Conservation (phyloP, 64 coral and sea anemone species). For the Pachyseris speciosa region DNA sequence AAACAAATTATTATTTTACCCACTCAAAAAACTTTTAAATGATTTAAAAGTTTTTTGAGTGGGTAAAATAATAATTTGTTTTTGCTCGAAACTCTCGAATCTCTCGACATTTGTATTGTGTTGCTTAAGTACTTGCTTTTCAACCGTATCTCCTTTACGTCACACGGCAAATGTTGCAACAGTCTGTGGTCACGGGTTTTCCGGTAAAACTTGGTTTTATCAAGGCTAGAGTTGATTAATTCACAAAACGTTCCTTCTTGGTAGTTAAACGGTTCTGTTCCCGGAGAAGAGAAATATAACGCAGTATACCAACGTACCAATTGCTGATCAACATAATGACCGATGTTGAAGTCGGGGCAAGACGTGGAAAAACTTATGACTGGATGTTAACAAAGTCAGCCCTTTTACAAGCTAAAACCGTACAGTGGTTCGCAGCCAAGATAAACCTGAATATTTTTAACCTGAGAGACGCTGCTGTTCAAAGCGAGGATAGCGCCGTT, state of each 20-base stretch:
- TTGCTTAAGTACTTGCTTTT: slow-evolving; percentile 3
- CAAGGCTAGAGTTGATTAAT: neutral
- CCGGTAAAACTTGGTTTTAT: neutral
- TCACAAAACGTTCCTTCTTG: neutral
- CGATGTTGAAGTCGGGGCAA: neutral
- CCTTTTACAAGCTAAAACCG: neutral
- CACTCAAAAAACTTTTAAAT: slow-evolving; percentile 11
- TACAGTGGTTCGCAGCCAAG: slow-evolving; percentile 17
- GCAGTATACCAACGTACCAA: neutral
- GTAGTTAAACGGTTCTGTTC: neutral
- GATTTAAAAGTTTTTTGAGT: slow-evolving; percentile 26
- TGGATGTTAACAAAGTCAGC: slow-evolving; percentile 13
- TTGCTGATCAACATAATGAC: neutral
- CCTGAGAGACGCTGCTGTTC: neutral
- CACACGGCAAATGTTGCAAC: slow-evolving; percentile 6
- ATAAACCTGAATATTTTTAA: slow-evolving; percentile 40
- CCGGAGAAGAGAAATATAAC: neutral
- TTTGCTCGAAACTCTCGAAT: neutral
- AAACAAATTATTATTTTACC: slow-evolving; percentile 17
- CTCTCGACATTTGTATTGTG: slow-evolving; percentile 21
- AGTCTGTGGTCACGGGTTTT: neutral
- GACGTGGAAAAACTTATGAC: neutral
- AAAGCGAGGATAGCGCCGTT: neutral
- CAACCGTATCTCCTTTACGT: slow-evolving; percentile 30
- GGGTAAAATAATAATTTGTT: slow-evolving; percentile 16